A percentile compares a stretch with the other conserved stretches of the same genome.
phyloP scores from a whole-genome alignment of 2,797 vertebrate genomes.

The Pangasius krempfi region DNA sequence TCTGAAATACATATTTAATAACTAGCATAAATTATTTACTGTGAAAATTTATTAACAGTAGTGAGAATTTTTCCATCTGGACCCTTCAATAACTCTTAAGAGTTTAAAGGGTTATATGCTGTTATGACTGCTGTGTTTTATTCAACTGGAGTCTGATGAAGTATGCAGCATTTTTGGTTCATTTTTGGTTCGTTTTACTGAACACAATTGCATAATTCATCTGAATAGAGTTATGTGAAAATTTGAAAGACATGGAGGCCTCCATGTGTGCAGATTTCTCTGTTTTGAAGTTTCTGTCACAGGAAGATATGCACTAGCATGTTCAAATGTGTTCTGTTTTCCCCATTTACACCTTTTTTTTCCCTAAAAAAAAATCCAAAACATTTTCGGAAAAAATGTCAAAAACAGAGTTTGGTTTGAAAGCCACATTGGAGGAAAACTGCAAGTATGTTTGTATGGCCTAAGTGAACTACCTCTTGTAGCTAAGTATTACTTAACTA shows the following conservation, averaged over 20 bases:
- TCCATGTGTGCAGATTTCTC: neutral
- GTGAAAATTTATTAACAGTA: neutral
- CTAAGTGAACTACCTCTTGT: neutral
- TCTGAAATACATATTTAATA: neutral
- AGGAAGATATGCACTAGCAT: neutral
- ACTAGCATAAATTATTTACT: neutral
- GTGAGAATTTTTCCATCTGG: neutral
- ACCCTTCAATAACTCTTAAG: neutral
- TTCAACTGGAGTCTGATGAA: neutral
- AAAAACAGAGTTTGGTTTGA: neutral
- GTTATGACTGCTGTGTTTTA: neutral
- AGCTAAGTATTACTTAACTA: neutral
- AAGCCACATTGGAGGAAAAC: neutral
- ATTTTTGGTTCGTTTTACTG: neutral
- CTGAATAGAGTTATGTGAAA: neutral
- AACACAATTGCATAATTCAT: neutral
- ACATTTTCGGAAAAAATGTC: neutral
- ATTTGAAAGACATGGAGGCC: neutral
- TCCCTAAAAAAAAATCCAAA: neutral
- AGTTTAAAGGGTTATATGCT: neutral
- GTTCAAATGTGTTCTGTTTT: neutral
- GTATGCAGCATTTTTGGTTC: neutral
- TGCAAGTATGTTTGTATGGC: neutral
- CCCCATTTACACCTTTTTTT: neutral
- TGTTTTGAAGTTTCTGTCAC: neutral